These are phyloP conservation scores for Calycopis cecrops DNA, from an alignment of 1,140 invertebrate species.

Conservation along the genomic window DNA sequence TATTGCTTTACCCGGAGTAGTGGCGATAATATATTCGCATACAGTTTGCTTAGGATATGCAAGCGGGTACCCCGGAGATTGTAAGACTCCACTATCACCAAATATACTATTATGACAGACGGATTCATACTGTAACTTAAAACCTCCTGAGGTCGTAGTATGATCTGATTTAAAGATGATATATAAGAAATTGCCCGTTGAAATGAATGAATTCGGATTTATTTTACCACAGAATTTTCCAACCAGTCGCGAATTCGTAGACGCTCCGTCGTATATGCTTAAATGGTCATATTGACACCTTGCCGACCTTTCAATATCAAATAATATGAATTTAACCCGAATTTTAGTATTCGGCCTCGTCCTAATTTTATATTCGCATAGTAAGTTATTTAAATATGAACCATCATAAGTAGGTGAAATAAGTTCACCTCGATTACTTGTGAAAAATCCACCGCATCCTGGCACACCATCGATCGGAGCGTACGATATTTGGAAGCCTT, in stretches of 20 bases:
- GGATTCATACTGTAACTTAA: constrained; percentile 76
- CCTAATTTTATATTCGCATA: constrained; percentile 88
- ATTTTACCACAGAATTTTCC: constrained; percentile 80
- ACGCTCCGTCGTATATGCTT: constrained; percentile 83
- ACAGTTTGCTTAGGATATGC: constrained; percentile 79
- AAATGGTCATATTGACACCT: constrained; percentile 80
- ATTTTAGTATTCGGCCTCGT: constrained; percentile 78
- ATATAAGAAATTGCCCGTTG: constrained; percentile 79
- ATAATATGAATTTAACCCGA: constrained; percentile 78
- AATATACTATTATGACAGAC: constrained; percentile 81
- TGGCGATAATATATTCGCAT: constrained; percentile 87
- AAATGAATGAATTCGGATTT: constrained; percentile 74
- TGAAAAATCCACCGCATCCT: constrained; percentile 89
- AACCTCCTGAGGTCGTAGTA: constrained; percentile 74
- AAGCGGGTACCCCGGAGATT: constrained; percentile 87
- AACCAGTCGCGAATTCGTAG: constrained; percentile 76
- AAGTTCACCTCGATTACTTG: constrained; percentile 79
- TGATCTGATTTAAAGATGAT: constrained; percentile 81
- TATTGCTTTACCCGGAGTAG: constrained; percentile 78
- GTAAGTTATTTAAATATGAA: constrained; percentile 76
- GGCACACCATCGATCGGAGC: constrained; percentile 80
- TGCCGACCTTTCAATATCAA: constrained; percentile 78
- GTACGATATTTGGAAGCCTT: constrained; percentile 88
- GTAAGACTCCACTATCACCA: constrained; percentile 77
- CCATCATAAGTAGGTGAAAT: constrained; percentile 78